Conservation (phyloP, 2,888 invertebrate genomes). For the Drosophila austrosaltans region DNA sequence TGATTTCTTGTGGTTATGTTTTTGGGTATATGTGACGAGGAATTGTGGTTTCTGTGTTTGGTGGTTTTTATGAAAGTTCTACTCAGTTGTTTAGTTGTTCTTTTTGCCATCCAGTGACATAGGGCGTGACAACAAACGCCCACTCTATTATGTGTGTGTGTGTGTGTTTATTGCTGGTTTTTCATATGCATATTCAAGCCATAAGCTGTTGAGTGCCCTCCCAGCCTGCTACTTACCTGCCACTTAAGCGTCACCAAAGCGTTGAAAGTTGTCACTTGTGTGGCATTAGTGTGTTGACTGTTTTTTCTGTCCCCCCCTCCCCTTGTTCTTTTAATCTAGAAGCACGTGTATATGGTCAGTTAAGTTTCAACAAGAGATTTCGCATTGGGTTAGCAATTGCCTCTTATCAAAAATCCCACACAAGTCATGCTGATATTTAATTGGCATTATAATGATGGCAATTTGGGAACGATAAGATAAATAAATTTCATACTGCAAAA, state of each 20-base stretch:
- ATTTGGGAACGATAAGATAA: constrained; percentile 50
- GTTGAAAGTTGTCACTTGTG: constrained; percentile 17
- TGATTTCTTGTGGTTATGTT: constrained; percentile 34
- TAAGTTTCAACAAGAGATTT: background rate
- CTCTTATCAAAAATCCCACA: constrained; percentile 28
- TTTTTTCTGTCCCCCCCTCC: background rate
- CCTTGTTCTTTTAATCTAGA: constrained; percentile 5
- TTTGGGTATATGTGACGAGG: constrained; percentile 22
- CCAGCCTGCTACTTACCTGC: constrained; percentile 42
- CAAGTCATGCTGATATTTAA: constrained; percentile 38
- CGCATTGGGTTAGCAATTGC: background rate
- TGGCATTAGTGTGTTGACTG: constrained; percentile 11
- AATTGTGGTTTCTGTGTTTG: constrained; percentile 32
- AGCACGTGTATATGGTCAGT: background rate
- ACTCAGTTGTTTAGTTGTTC: background rate
- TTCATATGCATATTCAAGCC: constrained; percentile 42
- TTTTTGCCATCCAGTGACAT: background rate
- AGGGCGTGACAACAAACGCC: background rate
- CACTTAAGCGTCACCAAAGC: constrained; percentile 31
- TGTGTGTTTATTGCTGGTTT: background rate
- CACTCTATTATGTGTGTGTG: constrained; percentile 24
- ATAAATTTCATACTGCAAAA: background rate
- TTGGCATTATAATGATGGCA: constrained; percentile 43
- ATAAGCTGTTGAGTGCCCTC: constrained; percentile 53
- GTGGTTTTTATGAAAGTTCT: constrained; percentile 41